Percentiles rank a stretch among this genome's conserved stretches.
These are phyloP conservation scores for Orestias chungarensis DNA, from an alignment of 2,797 vertebrate species.

Conservation along the genomic window DNA sequence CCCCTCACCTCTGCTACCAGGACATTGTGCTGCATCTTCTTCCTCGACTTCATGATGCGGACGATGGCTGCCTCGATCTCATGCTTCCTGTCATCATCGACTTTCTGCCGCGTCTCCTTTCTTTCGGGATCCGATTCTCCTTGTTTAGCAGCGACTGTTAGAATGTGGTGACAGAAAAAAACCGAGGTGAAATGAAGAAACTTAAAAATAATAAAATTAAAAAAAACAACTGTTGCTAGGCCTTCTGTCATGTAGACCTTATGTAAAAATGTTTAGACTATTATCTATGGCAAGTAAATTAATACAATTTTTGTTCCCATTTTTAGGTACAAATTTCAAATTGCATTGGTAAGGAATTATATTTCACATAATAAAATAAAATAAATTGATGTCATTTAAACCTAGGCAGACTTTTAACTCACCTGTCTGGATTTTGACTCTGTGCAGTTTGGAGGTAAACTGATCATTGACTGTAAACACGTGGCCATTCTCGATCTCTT, in stretches of 20 bases:
- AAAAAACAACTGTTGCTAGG: not conserved
- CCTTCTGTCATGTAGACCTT: not conserved
- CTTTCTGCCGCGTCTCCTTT: constrained; percentile 97
- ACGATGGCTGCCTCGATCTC: constrained; percentile 99
- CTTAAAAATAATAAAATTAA: not conserved
- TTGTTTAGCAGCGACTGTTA: constrained; percentile 96
- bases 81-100: constrained; percentile 97
- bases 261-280: constrained; percentile 3
- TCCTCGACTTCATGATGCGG: constrained; percentile 98
- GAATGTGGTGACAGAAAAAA: constrained; percentile 20
- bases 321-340: not conserved
- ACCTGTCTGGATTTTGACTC: constrained; percentile 90
- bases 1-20: constrained; percentile 93
- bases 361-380: too few species aligned
- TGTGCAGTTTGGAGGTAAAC: constrained; percentile 98
- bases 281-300: not conserved
- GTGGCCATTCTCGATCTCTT: constrained; percentile 98
- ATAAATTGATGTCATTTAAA: not conserved
- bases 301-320: too few species aligned
- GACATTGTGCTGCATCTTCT: constrained; percentile 99
- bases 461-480: constrained; percentile 99
- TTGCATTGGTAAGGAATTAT: not conserved
- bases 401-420: constrained; percentile 14
- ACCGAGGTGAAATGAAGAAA: constrained; percentile 11
- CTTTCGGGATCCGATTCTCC: constrained; percentile 96